A percentile compares a stretch with the other conserved stretches of the same genome.
Evolutionary conservation across 2,113 vertebrate genomes (phyloP).

Genomic region (Rhipidura dahli): DNA sequence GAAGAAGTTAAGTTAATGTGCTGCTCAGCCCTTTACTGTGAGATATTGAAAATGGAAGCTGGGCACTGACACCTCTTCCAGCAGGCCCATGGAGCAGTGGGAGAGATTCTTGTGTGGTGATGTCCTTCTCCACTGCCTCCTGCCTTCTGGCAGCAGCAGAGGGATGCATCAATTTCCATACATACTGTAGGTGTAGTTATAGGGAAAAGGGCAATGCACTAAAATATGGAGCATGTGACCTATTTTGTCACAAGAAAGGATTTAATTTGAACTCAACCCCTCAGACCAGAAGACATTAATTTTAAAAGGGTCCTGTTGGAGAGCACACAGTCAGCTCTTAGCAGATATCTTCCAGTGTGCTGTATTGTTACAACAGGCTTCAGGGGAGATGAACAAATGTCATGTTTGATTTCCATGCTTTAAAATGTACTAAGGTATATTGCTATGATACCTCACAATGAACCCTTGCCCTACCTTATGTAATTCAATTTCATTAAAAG

Average conservation of each 20-base stretch:
- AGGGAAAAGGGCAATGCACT: not conserved
- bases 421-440: not conserved
- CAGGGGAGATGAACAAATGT: not conserved
- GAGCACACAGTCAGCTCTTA: not conserved
- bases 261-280: not conserved
- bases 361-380: not conserved
- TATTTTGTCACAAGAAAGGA: not conserved
- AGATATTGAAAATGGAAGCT: not conserved
- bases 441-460: not conserved
- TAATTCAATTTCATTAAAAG: constrained; percentile 54
- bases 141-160: not conserved
- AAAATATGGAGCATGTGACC: not conserved
- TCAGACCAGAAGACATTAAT: not conserved
- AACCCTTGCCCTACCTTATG: constrained; percentile 34
- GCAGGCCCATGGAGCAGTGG: not conserved
- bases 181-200: not conserved
- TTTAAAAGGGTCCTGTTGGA: not conserved
- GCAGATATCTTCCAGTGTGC: not conserved
- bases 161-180: not conserved
- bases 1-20: not conserved
- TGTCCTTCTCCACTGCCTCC: not conserved
- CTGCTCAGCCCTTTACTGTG: not conserved
- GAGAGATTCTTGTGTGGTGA: not conserved
- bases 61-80: not conserved
- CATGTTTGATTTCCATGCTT: not conserved